A percentile compares a stretch with the other conserved stretches of the same genome.
phyloP scores from a whole-genome alignment of 1,140 invertebrate genomes.

The Manduca sexta region DNA sequence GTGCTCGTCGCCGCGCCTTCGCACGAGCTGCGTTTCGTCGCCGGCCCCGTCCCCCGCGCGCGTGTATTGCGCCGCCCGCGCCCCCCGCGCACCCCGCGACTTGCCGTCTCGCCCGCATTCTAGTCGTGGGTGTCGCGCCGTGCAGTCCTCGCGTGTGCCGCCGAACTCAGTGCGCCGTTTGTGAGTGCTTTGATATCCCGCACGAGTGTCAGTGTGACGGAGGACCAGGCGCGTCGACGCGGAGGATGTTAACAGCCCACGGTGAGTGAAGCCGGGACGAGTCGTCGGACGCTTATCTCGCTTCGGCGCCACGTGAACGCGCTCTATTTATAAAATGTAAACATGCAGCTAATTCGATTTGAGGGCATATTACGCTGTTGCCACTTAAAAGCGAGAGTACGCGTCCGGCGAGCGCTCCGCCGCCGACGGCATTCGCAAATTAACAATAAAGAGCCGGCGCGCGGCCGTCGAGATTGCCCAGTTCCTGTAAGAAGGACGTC shows the following conservation, averaged over 20 bases:
- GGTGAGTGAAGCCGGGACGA: slow-evolving; percentile 53
- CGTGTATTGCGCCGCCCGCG: slow-evolving; percentile 23
- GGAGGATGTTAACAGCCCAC: slow-evolving; percentile 71
- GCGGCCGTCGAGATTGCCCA: slow-evolving; percentile 55
- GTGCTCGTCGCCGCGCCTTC: slow-evolving; percentile 65
- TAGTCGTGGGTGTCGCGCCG: slow-evolving; percentile 69
- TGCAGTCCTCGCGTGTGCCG: slow-evolving; percentile 68
- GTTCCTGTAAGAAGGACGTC: slow-evolving; percentile 59
- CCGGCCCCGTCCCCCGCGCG: slow-evolving; percentile 14
- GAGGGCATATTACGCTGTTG: slow-evolving; percentile 44
- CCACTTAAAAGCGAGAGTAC: slow-evolving; percentile 44
- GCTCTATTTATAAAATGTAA: slow-evolving; percentile 70
- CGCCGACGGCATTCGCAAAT: slow-evolving; percentile 37
- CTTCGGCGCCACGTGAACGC: slow-evolving; percentile 62
- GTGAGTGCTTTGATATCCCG: slow-evolving; percentile 66
- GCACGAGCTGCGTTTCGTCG: slow-evolving; percentile 59
- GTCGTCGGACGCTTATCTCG: slow-evolving; percentile 52
- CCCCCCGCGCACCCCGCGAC: slow-evolving; percentile 49
- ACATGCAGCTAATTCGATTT: slow-evolving; percentile 67
- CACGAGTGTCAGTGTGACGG: slow-evolving; percentile 66
- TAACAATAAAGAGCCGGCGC: slow-evolving; percentile 49
- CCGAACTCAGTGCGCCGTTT: slow-evolving; percentile 68
- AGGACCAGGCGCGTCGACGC: slow-evolving; percentile 50
- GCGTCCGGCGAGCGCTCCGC: slow-evolving; percentile 28
- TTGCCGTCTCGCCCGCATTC: slow-evolving; percentile 65